Conservation (phyloP, 2,888 invertebrate genomes). For the Rotaria socialis region DNA sequence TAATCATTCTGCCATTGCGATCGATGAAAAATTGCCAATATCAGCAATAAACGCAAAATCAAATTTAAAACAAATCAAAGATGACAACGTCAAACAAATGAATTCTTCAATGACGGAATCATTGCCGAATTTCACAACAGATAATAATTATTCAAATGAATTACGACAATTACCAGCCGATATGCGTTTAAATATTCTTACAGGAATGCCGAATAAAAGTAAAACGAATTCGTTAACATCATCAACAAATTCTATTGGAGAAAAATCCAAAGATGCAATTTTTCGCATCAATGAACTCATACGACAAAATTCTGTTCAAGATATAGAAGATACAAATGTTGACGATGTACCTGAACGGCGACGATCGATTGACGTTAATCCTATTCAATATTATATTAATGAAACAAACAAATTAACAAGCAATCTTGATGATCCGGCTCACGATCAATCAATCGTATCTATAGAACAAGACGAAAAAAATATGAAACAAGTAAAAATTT, state of each 20-base stretch:
- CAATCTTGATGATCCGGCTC: not conserved
- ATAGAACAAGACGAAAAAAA: not conserved
- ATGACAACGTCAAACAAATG: not conserved
- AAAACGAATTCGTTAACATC: not conserved
- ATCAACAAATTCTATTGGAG: not conserved
- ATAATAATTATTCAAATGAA: not conserved
- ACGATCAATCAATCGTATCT: not conserved
- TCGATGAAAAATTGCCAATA: not conserved
- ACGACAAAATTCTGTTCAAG: constrained; percentile 6
- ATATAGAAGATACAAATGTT: not conserved
- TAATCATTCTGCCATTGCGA: not conserved
- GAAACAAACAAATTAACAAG: constrained; percentile 23
- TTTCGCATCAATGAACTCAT: constrained; percentile 14
- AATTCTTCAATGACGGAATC: no score
- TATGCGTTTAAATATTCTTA: constrained; percentile 8
- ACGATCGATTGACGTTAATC: not conserved
- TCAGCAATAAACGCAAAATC: not conserved
- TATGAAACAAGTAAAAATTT: not conserved
- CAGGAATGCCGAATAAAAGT: not conserved
- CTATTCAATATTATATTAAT: constrained; percentile 20
- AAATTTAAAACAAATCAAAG: not conserved
- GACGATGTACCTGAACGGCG: not conserved
- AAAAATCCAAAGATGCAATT: not conserved
- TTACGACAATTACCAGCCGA: not conserved
- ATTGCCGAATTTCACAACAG: not conserved